Evolutionary conservation across 2,113 vertebrate species (phyloP).

Genomic region (Nicator chloris): DNA sequence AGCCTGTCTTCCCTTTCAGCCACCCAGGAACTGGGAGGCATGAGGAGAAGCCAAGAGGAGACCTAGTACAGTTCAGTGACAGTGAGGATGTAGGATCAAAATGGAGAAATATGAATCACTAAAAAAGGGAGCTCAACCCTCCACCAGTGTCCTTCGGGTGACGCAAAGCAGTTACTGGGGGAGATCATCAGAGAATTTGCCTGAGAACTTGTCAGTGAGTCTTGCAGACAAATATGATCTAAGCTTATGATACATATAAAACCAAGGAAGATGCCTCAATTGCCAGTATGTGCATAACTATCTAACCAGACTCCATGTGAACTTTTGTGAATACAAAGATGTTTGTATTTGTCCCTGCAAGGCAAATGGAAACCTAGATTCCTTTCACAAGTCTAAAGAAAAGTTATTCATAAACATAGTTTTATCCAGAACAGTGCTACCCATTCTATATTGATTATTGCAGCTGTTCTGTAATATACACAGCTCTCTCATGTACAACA

Average conservation of each 20-base stretch:
- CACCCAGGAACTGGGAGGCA: neutral
- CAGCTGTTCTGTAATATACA: neutral
- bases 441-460: neutral
- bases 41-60: neutral
- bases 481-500: neutral
- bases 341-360: neutral
- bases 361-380: neutral
- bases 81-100: neutral
- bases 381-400: neutral
- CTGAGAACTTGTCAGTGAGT: neutral
- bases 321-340: neutral
- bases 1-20: neutral
- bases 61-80: neutral
- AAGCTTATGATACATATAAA: neutral
- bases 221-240: neutral
- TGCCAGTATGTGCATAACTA: neutral
- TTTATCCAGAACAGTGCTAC: neutral
- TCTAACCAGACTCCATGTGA: neutral
- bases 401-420: neutral
- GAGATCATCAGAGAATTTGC: neutral
- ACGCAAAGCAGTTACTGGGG: neutral
- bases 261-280: neutral
- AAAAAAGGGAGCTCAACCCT: neutral
- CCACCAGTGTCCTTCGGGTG: neutral
- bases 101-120: neutral